Base-by-base conservation (phyloP, 2,888 invertebrate genomes). In the Holacanthella duospinosa region DNA sequence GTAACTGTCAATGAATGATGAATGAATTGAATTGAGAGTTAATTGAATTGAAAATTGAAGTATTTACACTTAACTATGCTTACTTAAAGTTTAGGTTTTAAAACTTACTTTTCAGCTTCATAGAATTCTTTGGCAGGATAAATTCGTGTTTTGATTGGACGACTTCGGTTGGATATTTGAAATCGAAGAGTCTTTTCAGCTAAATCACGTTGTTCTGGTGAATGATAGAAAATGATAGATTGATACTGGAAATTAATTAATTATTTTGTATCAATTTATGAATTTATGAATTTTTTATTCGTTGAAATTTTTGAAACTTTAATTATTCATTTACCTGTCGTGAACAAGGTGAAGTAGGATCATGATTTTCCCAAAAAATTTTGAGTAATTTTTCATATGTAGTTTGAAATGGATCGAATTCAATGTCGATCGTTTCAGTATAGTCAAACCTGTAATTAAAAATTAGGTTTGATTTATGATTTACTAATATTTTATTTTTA, bases 351-450 rank as follows among this genome's bases (percentile, higher is more conserved):
- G 59, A 85, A 2, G 89, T 88, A 66, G 95, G 92, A 77, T 95
- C 91, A 77, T 96, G 95, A 76, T 91, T 88, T 62, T 85, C 85
- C 93, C 95, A 96, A 80, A 96, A 97, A 71, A 90, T 78, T 62
- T 86, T 81, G 59, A 96, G 79, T 21, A 96, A 80, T 28, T 89
- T 83, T 61, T 84, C 81, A 75, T 85, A 96, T 0, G 84, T 82
- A 19, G 89, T 83, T 1, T 83, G 77, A 68, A 84, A 83, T 3
- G 94, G 92, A 77, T 96, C 91, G 75, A 83, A 97, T 76, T 93
- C 90, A 69, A 97, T 82, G 78, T 94, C 89, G 63, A 94, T 86
- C 25, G 93, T 90, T 81, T 96, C 96, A 21, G 93, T 93, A 77
- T 95, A 93, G 77, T 95, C 93, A 24, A 89, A 91, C 72, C 93